Percentiles rank a stretch among this genome's conserved stretches.
These are phyloP conservation scores for Spisula subtruncata DNA, from an alignment of 2,888 invertebrate genomes.

Conservation along the genomic window DNA sequence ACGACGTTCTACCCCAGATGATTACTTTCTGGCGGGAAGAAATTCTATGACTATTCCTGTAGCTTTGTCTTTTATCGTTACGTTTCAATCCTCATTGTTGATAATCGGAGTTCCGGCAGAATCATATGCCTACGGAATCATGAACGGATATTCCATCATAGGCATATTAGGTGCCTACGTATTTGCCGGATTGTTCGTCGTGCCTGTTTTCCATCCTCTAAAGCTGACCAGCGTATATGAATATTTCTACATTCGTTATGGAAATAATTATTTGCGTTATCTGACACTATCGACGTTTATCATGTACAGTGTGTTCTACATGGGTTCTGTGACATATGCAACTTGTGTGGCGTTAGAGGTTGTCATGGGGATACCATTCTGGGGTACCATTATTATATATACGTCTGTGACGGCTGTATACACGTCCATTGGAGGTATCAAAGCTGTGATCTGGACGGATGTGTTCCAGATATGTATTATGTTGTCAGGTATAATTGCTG, in stretches of 20 bases:
- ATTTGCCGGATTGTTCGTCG: conserved; percentile 37
- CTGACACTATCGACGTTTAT: conserved; percentile 35
- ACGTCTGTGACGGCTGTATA: conserved; percentile 41
- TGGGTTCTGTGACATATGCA: conserved; percentile 52
- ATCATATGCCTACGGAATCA: conserved; percentile 50
- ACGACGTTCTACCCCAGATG: conserved; percentile 23
- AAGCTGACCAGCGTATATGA: conserved; percentile 56
- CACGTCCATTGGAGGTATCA: conserved; percentile 58
- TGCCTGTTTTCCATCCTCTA: conserved; percentile 54
- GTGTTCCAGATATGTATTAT: conserved; percentile 56
- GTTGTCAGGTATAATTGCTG: conserved; percentile 55
- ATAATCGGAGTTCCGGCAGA: conserved; percentile 52
- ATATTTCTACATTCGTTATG: conserved; percentile 51
- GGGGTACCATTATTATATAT: conserved; percentile 51
- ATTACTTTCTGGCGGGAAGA: conserved; percentile 56
- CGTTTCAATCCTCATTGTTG: conserved; percentile 61
- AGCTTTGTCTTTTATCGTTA: conserved; percentile 60
- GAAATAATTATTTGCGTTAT: conserved; percentile 44
- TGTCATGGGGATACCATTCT: conserved; percentile 50
- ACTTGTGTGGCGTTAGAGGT: conserved; percentile 56
- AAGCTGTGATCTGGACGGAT: conserved; percentile 60
- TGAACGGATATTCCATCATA: conserved; percentile 3
- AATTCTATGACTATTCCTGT: conserved; percentile 35
- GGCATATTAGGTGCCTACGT: conserved; percentile 29
- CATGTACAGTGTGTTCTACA: conserved; percentile 52